These are phyloP conservation scores for Drosophila obscura DNA, from an alignment of 1,140 invertebrate genomes.

Conservation along the genomic window DNA sequence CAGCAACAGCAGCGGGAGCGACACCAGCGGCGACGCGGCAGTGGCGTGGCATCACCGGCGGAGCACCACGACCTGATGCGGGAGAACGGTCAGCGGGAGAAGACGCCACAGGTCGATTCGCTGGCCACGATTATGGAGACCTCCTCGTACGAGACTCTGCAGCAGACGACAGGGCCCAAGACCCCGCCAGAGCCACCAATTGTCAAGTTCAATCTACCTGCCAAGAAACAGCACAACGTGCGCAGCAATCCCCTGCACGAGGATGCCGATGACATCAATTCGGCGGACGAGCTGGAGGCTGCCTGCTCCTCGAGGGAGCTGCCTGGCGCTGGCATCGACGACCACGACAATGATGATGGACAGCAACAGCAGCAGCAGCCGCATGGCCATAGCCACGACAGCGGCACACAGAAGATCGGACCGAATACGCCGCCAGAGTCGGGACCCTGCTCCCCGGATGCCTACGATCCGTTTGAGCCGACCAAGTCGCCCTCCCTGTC, in stretches of 20 bases:
- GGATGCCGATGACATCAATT: conserved; percentile 83
- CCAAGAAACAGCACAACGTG: conserved; percentile 86
- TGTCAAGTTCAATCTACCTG: conserved; percentile 88
- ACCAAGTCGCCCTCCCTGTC: conserved; percentile 90
- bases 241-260: conserved; percentile 88
- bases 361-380: conserved; percentile 1
- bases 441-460: conserved; percentile 85
- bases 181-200: conserved; percentile 89
- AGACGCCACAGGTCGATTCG: conserved; percentile 60
- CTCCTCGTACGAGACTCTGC: conserved; percentile 71
- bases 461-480: conserved; percentile 94
- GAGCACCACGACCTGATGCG: conserved; percentile 52
- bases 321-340: conserved; percentile 5
- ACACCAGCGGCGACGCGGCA: conserved; percentile 28
- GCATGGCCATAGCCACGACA: conserved; percentile 39
- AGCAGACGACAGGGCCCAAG: conserved; percentile 86
- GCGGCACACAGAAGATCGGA: conserved; percentile 77
- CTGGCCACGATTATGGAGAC: conserved; percentile 76
- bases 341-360: too few species aligned
- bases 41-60: conserved; percentile 26
- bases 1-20: conserved; percentile 22
- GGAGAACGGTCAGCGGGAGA: conserved; percentile 66
- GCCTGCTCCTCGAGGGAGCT: conserved; percentile 41
- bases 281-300: conserved; percentile 63
- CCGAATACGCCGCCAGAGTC: conserved; percentile 84